These are phyloP conservation scores for Tholera decimalis DNA, from an alignment of 2,888 invertebrate genomes.

Conservation along the genomic window DNA sequence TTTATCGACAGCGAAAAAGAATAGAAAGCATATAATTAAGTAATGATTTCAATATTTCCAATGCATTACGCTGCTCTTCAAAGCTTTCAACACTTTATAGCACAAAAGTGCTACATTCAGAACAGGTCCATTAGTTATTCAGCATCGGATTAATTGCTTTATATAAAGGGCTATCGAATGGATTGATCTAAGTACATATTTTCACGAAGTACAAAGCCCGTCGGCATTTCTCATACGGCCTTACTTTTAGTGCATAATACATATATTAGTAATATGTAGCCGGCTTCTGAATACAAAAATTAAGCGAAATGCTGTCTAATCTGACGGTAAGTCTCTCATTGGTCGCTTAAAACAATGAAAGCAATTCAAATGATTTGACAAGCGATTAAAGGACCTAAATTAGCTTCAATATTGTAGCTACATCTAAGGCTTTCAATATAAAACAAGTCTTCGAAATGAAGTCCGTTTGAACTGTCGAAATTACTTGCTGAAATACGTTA, in stretches of 20 bases:
- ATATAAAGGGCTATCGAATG: background rate
- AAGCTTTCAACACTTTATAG: conserved; percentile 11
- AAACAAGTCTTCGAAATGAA: conserved; percentile 26
- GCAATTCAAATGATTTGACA: background rate
- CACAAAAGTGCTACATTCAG: background rate
- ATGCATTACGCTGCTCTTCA: conserved; percentile 15
- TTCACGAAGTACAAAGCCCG: conserved; percentile 23
- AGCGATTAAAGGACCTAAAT: background rate
- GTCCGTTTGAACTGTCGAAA: conserved; percentile 21
- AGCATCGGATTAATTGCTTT: conserved; percentile 13
- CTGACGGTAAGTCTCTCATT: background rate
- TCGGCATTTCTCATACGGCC: conserved; percentile 26
- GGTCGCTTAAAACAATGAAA: background rate
- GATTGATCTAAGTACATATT: conserved; percentile 15
- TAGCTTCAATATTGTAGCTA: background rate
- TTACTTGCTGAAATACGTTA: conserved; percentile 31
- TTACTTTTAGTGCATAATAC: background rate
- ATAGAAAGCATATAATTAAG: background rate
- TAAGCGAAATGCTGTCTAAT: background rate
- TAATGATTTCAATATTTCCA: conserved; percentile 5
- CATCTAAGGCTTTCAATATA: conserved; percentile 1
- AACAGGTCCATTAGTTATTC: conserved; percentile 15
- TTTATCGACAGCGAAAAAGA: background rate
- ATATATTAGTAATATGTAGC: no score
- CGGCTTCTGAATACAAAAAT: background rate